phyloP scores from a whole-genome alignment of 2,888 invertebrate species.

The Rhogogaster chlorosoma region DNA sequence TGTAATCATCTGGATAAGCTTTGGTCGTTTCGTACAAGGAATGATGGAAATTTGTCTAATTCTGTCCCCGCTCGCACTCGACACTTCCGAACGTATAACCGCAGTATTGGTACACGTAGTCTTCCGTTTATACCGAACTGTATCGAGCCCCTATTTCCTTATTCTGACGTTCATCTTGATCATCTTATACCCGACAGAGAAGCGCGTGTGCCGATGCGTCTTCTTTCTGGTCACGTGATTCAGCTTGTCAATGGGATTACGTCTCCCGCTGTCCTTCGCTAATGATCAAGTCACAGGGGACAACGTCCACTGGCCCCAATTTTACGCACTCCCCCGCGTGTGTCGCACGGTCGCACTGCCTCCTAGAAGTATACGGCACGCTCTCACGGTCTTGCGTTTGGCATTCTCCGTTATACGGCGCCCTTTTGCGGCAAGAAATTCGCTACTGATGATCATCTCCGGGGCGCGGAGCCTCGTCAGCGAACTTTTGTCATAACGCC shows the following conservation, averaged over 20 bases:
- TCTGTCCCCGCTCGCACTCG: neutral
- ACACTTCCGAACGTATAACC: neutral
- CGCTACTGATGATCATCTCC: slow-evolving; percentile 46
- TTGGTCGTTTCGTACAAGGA: neutral
- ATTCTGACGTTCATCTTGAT: neutral
- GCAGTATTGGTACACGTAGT: neutral
- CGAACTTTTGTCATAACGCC: slow-evolving; percentile 51
- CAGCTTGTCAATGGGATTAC: slow-evolving; percentile 48
- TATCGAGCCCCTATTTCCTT: neutral
- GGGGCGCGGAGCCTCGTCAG: slow-evolving; percentile 39
- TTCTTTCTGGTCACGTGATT: slow-evolving; percentile 48
- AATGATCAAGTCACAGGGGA: slow-evolving; percentile 45
- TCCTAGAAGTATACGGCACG: neutral
- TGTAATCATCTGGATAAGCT: neutral
- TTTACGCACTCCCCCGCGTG: neutral
- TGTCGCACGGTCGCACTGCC: neutral
- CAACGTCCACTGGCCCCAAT: slow-evolving; percentile 42
- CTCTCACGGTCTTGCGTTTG: neutral
- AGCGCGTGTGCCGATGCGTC: slow-evolving; percentile 10
- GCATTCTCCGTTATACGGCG: neutral
- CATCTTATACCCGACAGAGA: neutral
- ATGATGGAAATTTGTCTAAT: neutral
- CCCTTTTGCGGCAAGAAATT: slow-evolving; percentile 40
- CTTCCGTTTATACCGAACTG: neutral
- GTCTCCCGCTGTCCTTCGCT: slow-evolving; percentile 47